These are phyloP conservation scores for Muscicapa adusta DNA, from an alignment of 2,113 vertebrate species.

Conservation along the genomic window DNA sequence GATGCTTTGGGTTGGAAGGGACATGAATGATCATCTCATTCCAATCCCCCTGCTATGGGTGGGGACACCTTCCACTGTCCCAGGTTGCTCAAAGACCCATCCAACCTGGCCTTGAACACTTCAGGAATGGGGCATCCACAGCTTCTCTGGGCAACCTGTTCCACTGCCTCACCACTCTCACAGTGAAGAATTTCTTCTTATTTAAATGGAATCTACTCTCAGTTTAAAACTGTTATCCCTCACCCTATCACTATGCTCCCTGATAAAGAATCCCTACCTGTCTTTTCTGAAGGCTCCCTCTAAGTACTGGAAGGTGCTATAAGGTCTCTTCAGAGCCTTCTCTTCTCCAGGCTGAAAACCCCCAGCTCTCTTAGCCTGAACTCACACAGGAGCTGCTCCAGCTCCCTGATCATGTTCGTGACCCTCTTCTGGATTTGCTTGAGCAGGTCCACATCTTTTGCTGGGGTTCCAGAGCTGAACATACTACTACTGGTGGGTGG, in stretches of 20 bases:
- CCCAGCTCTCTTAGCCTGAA: background rate
- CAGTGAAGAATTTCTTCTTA: background rate
- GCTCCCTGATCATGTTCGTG: rapidly evolving
- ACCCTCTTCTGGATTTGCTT: background rate
- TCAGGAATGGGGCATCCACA: background rate
- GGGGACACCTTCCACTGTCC: background rate
- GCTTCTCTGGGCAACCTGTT: background rate
- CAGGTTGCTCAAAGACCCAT: background rate
- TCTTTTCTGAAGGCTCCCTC: background rate
- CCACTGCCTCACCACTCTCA: background rate
- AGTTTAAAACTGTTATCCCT: background rate
- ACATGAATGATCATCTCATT: background rate
- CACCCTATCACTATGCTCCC: background rate
- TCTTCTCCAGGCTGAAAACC: background rate
- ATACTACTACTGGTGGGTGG: background rate
- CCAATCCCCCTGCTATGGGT: rapidly evolving
- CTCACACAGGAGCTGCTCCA: background rate
- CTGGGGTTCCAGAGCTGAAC: background rate
- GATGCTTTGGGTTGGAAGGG: background rate
- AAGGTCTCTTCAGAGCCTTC: background rate
- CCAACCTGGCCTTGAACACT: background rate
- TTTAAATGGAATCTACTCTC: background rate
- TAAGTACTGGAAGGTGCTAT: background rate
- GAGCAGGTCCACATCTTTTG: background rate
- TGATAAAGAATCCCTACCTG: background rate